phyloP scores from a whole-genome alignment of 1,140 invertebrate genomes.

The Archivesica marissinica region DNA sequence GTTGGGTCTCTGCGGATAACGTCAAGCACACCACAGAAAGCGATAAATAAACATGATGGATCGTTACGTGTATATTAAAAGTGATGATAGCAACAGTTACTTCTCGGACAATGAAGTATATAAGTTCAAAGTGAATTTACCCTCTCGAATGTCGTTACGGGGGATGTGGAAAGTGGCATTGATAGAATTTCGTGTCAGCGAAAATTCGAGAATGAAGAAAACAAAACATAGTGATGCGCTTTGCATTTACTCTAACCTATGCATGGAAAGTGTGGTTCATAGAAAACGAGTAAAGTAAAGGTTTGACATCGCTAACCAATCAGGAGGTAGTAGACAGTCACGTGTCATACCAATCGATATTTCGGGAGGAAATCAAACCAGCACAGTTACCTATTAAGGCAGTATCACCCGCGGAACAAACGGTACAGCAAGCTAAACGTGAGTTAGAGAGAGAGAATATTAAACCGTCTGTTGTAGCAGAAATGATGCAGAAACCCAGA shows the following conservation, averaged over 20 bases:
- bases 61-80: slow-evolving; percentile 40
- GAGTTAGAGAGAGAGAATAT: slow-evolving; percentile 18
- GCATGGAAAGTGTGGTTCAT: slow-evolving; percentile 36
- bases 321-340: not conserved
- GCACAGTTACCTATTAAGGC: not conserved
- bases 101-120: slow-evolving; percentile 44
- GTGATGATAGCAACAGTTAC: slow-evolving; percentile 29
- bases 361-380: not conserved
- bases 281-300: slow-evolving; percentile 1
- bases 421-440: not conserved
- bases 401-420: not conserved
- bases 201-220: not conserved
- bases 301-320: not conserved
- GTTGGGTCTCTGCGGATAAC: slow-evolving; percentile 10
- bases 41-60: not conserved
- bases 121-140: slow-evolving; percentile 47
- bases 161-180: slow-evolving; percentile 51
- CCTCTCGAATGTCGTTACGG: slow-evolving; percentile 26
- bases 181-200: not conserved
- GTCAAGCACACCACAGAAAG: not conserved
- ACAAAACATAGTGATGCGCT: not conserved
- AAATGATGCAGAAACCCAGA: not conserved
- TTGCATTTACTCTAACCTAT: slow-evolving; percentile 32
- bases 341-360: not conserved
- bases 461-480: not conserved